Percentiles rank a stretch among this genome's conserved stretches.
Evolutionary conservation across 2,113 vertebrate species (phyloP).

Genomic region (Sinocyclocheilus anophthalmus): DNA sequence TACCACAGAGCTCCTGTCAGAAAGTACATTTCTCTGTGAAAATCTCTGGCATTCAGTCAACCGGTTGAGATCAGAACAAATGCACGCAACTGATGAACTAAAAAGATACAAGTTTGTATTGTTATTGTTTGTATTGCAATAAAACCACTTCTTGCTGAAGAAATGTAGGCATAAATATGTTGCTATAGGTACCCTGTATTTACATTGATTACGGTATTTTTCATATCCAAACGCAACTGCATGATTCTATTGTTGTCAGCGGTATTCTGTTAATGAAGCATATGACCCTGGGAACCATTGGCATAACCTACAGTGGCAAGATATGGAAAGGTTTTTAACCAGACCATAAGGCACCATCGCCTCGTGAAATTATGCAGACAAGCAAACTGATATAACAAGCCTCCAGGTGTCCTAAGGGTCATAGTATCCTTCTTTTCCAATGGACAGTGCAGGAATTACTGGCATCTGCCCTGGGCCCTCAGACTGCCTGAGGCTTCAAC

Average conservation of each 20-base stretch:
- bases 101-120: not conserved
- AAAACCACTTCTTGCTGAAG: not conserved
- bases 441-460: not conserved
- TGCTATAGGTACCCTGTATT: not conserved
- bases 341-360: not conserved
- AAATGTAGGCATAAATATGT: not conserved
- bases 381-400: not conserved
- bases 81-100: not conserved
- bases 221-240: not conserved
- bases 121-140: not conserved
- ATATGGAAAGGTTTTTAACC: not conserved
- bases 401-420: not conserved
- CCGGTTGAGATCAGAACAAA: not conserved
- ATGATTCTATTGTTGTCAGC: not conserved
- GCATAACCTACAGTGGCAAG: not conserved
- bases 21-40: not conserved
- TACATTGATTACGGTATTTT: not conserved
- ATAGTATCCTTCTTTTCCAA: not conserved
- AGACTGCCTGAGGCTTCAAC: not conserved
- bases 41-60: slow-evolving; percentile 15
- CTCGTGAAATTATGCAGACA: not conserved
- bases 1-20: slow-evolving; percentile 1
- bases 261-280: not conserved
- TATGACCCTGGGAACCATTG: not conserved
- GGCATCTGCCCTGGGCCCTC: not conserved